These are phyloP conservation scores for Mamestra brassicae DNA, from an alignment of 2,888 invertebrate species.

Conservation along the genomic window DNA sequence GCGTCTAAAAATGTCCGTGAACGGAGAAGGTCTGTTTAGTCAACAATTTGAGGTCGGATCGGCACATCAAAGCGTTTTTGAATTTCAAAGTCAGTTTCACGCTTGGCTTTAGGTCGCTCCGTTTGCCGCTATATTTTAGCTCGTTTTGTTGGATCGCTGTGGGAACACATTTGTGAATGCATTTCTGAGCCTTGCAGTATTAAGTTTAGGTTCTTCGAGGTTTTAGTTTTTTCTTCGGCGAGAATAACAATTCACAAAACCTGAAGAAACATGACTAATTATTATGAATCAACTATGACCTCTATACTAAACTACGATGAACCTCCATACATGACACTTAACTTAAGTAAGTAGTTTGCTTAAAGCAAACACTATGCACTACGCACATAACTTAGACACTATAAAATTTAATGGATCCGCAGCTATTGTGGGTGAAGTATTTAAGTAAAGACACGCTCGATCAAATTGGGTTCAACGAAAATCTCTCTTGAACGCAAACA, in stretches of 20 bases:
- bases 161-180: constrained; percentile 45
- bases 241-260: not conserved
- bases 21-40: constrained; percentile 70
- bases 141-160: constrained; percentile 65
- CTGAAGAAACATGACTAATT: not conserved
- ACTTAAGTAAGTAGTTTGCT: constrained; percentile 17
- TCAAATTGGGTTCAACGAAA: constrained; percentile 63
- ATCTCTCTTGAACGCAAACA: constrained; percentile 62
- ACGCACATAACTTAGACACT: constrained; percentile 27
- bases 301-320: too few species aligned
- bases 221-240: not conserved
- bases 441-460: constrained; percentile 51
- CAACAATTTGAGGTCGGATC: constrained; percentile 73
- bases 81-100: constrained; percentile 75
- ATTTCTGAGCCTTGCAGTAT: constrained; percentile 21
- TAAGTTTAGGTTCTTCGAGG: not conserved
- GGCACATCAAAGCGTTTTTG: constrained; percentile 76
- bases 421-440: constrained; percentile 52
- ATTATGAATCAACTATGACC: too few species aligned
- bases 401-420: constrained; percentile 45
- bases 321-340: not conserved
- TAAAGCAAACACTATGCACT: constrained; percentile 25
- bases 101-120: constrained; percentile 56
- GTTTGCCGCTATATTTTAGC: constrained; percentile 63
- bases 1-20: constrained; percentile 62